Evolutionary conservation across 35 echinoderm and acorn worm species (phyloP), one percentile per base, ranked within the genome.

Genomic region (Chiridota heheva): DNA sequence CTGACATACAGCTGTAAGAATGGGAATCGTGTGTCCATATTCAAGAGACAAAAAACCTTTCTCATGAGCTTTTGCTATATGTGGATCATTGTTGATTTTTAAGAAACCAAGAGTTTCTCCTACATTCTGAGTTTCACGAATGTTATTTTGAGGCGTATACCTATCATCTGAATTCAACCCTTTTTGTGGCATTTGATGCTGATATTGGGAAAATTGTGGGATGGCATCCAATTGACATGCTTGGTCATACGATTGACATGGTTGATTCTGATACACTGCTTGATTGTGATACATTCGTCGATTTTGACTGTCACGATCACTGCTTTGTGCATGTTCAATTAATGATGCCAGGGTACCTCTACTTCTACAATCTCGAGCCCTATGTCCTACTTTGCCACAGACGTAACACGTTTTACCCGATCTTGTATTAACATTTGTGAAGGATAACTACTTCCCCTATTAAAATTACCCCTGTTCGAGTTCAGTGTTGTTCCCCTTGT

Each of bases 1-100:
- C 28, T 60, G 13, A 58, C 62, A 80, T 70, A 76, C 81, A 27
- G 53, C 66, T 38, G 43, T 69, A 26, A 91, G 18, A 25, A 91
- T 61, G 16, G 80, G 73, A 48, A 91, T 38, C 36, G 55, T 55
- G 36, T 87, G 59, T 16, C 89, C 89, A 53, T 83, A 91, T 39
- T 61, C 63, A 34, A 86, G 40, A 39, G 67, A 77, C 44, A 77
- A 33, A 51, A 57, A 67, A 58, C 75, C 78, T 28, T 69, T 40
- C n/a, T 75, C 17, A 28, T 53, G 32, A 59, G 70, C 44, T 24
- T 33, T 69, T 42, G 12, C 42, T 36, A 80, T n/a, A 38, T 80
- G 76, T 37, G 76, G 76, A 34, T 80, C 72, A 72, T 36, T 76
- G n/a, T n/a, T n/a, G n/a, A n/a, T n/a, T n/a, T n/a, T n/a, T n/a